Base-by-base conservation (phyloP, 2,888 invertebrate species). In the Labia minor region DNA sequence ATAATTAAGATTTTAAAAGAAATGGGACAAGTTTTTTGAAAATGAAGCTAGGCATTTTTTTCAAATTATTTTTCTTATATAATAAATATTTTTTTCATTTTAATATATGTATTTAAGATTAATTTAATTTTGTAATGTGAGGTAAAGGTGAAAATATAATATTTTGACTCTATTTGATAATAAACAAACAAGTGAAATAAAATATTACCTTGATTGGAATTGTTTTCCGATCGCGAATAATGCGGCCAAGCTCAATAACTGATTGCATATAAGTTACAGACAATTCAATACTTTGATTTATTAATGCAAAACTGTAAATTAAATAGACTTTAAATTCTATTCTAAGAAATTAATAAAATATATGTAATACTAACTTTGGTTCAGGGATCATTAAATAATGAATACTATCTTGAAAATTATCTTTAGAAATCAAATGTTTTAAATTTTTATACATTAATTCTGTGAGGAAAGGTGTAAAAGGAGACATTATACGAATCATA, bases 401-500 rank as follows among this genome's bases (percentile, higher is more conserved):
- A 0, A 99, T 88, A 75, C 95, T 95, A 63, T 86, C 88, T 21
- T 81, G 76, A 6, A 8, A 26, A 69, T 81, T 79, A 16, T 74
- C 78, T 37, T 81, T 78, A 2, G 80, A n/a, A 19, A 89, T 78
- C 33, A 93, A 80, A 72, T 86, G 82, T 49, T 86, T 85, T 70
- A 99, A 78, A 67, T 90, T 89, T 77, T 94, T 92, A 78, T 93
- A 99, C 86, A 99, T 95, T 69, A 89, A 85, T 78, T 99, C 99
- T 0, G 95, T 90, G 66, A 99, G 81, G 79, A 93, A 99, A 0
- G 99, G 99, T 0, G 96, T 95, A 77, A 98, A 98, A 0, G 99
- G 96, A 1, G 98, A 92, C 92, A 99, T 97, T 73, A 97, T 86
- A 72, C 90, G 85, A 0, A 89, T 86, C 86, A 99, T 92, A 66